phyloP scores from a whole-genome alignment of 2,113 vertebrate species.

The Pluvianellus socialis region DNA sequence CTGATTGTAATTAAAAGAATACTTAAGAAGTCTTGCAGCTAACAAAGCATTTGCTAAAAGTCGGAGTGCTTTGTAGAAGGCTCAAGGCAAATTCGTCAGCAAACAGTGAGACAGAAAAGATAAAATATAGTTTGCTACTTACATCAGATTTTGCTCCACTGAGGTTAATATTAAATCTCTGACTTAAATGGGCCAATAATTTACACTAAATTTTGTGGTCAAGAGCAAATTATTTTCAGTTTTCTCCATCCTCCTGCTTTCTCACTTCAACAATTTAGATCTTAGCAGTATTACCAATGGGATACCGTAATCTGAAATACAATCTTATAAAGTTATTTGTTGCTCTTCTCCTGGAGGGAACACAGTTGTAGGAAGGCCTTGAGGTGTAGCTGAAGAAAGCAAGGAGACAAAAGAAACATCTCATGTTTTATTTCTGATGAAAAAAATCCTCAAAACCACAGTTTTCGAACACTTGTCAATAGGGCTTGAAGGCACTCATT shows the following conservation, averaged over 20 bases:
- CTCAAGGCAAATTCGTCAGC: not conserved
- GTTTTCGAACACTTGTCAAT: not conserved
- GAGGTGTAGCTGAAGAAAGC: not conserved
- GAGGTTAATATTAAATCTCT: not conserved
- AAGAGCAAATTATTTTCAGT: not conserved
- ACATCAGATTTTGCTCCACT: not conserved
- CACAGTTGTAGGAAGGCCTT: not conserved
- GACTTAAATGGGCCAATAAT: not conserved
- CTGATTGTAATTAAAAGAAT: not conserved
- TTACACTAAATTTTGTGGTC: not conserved
- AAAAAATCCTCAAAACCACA: not conserved
- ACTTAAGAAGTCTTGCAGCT: not conserved
- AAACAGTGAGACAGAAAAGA: not conserved
- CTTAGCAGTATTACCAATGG: not conserved
- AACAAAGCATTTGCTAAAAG: not conserved
- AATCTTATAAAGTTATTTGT: not conserved
- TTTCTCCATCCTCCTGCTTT: not conserved
- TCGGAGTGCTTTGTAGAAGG: not conserved
- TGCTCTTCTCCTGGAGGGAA: not conserved
- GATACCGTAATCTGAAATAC: not conserved
- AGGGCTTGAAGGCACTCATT: not conserved
- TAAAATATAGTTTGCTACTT: not conserved
- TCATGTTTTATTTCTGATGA: not conserved
- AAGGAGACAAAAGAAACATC: not conserved
- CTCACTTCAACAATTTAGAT: not conserved